Evolutionary conservation across 2,797 vertebrate genomes (phyloP).

Genomic region (Mus spretus): DNA sequence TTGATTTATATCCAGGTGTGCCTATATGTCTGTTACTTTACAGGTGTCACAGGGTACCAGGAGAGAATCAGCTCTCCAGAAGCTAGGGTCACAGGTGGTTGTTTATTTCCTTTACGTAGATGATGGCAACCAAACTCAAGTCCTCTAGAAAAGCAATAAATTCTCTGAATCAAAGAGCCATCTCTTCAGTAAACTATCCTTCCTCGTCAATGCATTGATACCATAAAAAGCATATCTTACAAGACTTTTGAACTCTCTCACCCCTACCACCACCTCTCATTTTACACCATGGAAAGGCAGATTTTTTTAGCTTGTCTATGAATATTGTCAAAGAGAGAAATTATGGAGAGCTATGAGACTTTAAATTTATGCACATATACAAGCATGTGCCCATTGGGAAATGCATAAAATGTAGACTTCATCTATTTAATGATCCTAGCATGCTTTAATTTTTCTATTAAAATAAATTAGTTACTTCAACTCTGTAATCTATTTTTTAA

Average conservation of each 20-base stretch:
- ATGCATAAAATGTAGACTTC: background rate
- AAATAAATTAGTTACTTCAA: constrained; percentile 23
- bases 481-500: background rate
- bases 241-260: background rate
- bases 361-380: background rate
- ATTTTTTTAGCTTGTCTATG: background rate
- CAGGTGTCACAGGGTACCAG: background rate
- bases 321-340: background rate
- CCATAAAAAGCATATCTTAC: background rate
- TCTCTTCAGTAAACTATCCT: background rate
- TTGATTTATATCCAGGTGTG: background rate
- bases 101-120: too few relatives aligned
- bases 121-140: background rate
- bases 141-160: too few relatives aligned
- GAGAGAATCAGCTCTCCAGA: background rate
- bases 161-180: too few relatives aligned
- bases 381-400: background rate
- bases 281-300: background rate
- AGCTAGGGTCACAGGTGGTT: background rate
- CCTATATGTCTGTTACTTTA: background rate
- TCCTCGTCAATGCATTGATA: background rate
- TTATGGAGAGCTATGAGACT: background rate
- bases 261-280: background rate
- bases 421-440: background rate
- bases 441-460: background rate